A percentile compares a stretch with the other conserved stretches of the same genome.
Evolutionary conservation across 2,797 vertebrate species (phyloP).

Genomic region (Phoeniculus purpureus): DNA sequence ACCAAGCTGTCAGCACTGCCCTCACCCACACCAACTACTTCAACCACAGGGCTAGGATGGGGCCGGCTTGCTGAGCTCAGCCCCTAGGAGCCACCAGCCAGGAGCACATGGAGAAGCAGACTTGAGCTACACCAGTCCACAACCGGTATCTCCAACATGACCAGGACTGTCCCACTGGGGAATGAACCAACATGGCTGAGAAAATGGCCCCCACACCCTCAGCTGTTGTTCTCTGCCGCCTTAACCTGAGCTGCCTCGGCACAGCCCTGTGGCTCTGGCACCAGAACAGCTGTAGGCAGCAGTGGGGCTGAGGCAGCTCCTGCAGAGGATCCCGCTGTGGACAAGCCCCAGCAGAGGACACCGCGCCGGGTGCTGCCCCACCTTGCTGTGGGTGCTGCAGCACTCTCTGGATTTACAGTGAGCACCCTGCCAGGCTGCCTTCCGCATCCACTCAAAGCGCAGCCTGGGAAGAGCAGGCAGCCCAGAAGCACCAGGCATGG

Average conservation of each 20-base stretch:
- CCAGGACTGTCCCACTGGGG: background rate
- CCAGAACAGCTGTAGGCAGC: fast-evolving
- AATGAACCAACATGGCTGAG: background rate
- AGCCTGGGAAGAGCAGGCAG: background rate
- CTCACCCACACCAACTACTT: background rate
- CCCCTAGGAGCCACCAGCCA: background rate
- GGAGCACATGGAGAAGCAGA: fast-evolving
- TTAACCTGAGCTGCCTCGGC: background rate
- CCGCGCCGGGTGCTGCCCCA: background rate
- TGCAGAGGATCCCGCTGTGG: fast-evolving
- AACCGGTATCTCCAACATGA: fast-evolving
- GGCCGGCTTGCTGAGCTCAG: background rate
- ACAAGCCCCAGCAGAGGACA: background rate
- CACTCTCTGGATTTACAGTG: background rate
- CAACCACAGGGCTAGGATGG: background rate
- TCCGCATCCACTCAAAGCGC: background rate
- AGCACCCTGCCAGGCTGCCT: background rate
- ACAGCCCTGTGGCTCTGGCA: background rate
- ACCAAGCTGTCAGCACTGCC: fast-evolving
- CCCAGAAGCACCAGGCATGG: background rate
- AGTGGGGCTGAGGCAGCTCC: background rate
- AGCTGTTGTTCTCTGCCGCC: fast-evolving
- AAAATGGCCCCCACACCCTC: background rate
- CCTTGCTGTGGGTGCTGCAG: background rate
- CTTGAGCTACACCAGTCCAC: background rate